Conservation (phyloP, 2,888 invertebrate species). For the Augochlorella aurata region DNA sequence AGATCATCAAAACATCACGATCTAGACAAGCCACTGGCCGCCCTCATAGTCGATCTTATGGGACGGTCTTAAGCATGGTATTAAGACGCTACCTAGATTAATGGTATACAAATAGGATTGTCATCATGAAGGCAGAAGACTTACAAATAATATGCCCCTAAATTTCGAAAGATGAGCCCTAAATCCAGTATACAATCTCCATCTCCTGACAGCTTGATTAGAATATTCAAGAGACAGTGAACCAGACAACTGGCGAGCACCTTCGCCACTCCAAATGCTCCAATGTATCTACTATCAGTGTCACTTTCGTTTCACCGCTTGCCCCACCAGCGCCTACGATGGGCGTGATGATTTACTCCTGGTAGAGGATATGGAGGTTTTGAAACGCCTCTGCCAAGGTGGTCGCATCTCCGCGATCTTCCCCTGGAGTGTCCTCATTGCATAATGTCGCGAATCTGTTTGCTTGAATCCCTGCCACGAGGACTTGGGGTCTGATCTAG, state of each 20-base stretch:
- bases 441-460: conserved; percentile 2
- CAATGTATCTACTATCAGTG: neutral
- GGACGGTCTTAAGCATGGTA: no score
- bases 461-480: neutral
- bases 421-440: neutral
- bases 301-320: neutral
- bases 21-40: no score
- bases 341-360: neutral
- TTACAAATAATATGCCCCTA: no score
- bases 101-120: no score
- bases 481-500: neutral
- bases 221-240: neutral
- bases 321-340: neutral
- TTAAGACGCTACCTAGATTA: no score
- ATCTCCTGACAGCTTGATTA: neutral
- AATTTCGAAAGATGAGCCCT: no score
- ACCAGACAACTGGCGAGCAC: neutral
- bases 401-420: conserved; percentile 21
- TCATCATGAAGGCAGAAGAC: no score
- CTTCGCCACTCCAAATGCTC: neutral
- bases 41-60: no score
- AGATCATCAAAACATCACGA: no score
- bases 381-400: conserved; percentile 1
- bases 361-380: neutral
- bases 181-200: neutral